Percentiles rank a stretch among this genome's conserved stretches.
Conservation (phyloP, 2,888 invertebrate genomes). For the Pinctada fucata region DNA sequence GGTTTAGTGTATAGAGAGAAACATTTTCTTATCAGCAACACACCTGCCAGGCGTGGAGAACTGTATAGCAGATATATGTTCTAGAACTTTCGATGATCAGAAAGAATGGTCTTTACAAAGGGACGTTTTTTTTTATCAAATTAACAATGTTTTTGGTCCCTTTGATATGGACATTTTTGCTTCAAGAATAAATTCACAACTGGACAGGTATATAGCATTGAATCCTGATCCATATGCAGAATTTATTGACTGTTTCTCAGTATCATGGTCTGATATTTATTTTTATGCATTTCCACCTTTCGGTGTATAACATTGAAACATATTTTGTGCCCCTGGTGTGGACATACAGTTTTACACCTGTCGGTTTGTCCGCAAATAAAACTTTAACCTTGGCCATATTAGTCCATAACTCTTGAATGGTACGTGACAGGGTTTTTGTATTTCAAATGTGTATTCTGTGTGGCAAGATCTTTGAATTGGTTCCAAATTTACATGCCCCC, state of each 20-base stretch:
- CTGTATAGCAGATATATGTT: background rate
- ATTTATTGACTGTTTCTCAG: background rate
- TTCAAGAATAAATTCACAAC: conserved; percentile 27
- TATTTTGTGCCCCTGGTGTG: no score
- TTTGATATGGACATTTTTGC: conserved; percentile 1
- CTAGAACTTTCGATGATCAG: background rate
- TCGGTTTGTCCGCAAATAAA: no score
- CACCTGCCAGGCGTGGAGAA: background rate
- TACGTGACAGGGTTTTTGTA: no score
- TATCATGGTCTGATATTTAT: conserved; percentile 5
- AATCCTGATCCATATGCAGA: conserved; percentile 31
- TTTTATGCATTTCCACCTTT: conserved; percentile 48
- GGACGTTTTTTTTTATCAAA: background rate
- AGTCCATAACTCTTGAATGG: no score
- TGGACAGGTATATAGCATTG: conserved; percentile 26
- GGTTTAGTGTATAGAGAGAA: background rate
- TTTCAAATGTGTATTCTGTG: no score
- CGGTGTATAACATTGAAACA: background rate
- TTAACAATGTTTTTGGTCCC: background rate
- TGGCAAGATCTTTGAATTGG: no score
- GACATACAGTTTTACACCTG: no score
- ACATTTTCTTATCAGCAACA: background rate
- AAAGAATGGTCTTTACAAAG: background rate
- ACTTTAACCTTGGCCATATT: no score
- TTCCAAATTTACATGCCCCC: no score